Evolutionary conservation across 2,888 invertebrate genomes (phyloP), one percentile per base, ranked within the genome.

Genomic region (Drosophila mercatorum): DNA sequence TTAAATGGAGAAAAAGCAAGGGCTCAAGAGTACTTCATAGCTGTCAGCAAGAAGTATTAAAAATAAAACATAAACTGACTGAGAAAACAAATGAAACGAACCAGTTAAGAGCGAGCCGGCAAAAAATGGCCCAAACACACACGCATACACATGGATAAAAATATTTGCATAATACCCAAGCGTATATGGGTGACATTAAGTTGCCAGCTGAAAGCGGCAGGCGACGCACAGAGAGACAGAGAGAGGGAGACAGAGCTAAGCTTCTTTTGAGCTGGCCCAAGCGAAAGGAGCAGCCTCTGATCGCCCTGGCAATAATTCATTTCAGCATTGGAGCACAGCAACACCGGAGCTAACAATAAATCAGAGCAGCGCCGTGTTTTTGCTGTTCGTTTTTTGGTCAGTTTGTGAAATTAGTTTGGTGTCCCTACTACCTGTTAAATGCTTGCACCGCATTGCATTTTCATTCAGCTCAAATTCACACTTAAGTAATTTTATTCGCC

Each of bases 151-250:
- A 12, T 31, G 22, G 12, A 26, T 6, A 55, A 11, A 64, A 40
- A 34, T 62, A 79, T 79, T 79, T 79, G 80, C 79, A 79, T 79
- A 79, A 80, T 66, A 67, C 80, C 64, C 62, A 22, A 52, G 47
- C 43, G 67, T 38, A 68, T 59, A 67, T 22, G 56, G 59, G 46
- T 77, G 79, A 79, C 80, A 78, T 67, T 75, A 80, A 80, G 80
- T 78, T 78, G 70, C 64, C 69, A 73, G 70, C n/a, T 70, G 59
- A 77, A 62, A 56, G 40, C 56, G 53, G 64, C 41, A 46, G 41
- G 56, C 14, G 43, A 28, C 26, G 22, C 38, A 17, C 46, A 40
- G 40, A 41, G 58, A 22, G 44, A 22, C 10, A 2, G 44, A 11
- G 22, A 46, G 22, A 11, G 44, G 3, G 12, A 22, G 22, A 6